Conservation (phyloP, 2,113 vertebrate species). For the Hiodon alosoides region DNA sequence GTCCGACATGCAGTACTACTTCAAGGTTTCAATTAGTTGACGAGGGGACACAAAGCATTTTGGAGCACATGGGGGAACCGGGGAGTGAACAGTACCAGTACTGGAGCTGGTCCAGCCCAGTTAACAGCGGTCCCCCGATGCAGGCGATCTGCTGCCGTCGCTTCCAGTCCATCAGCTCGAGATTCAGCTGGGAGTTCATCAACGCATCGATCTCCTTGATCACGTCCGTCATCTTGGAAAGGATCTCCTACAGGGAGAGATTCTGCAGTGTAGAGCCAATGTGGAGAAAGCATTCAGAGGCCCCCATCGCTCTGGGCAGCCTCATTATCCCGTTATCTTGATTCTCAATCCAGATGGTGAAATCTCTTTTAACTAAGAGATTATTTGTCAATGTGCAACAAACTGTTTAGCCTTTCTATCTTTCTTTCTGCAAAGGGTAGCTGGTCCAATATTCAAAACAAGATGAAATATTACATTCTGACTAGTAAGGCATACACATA, state of each 20-base stretch:
- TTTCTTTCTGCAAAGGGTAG: too few species aligned
- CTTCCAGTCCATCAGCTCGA: constrained; percentile 90
- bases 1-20: too few species aligned
- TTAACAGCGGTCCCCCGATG: constrained; percentile 85
- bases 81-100: constrained; percentile 72
- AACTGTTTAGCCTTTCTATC: too few species aligned
- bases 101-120: constrained; percentile 87
- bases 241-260: constrained; percentile 68
- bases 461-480: too few species aligned
- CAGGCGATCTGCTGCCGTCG: constrained; percentile 85
- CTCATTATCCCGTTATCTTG: too few species aligned
- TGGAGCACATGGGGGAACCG: not conserved
- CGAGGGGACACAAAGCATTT: too few species aligned
- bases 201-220: constrained; percentile 81
- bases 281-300: not conserved
- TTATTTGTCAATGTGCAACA: too few species aligned
- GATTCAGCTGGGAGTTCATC: constrained; percentile 74
- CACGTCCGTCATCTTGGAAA: constrained; percentile 81
- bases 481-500: too few species aligned
- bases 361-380: too few species aligned
- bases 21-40: too few species aligned
- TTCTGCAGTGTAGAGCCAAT: not conserved
- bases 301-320: not conserved
- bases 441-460: too few species aligned
- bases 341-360: too few species aligned